Conservation (phyloP, 2,888 invertebrate species). For the Raillietiella orientalis region DNA sequence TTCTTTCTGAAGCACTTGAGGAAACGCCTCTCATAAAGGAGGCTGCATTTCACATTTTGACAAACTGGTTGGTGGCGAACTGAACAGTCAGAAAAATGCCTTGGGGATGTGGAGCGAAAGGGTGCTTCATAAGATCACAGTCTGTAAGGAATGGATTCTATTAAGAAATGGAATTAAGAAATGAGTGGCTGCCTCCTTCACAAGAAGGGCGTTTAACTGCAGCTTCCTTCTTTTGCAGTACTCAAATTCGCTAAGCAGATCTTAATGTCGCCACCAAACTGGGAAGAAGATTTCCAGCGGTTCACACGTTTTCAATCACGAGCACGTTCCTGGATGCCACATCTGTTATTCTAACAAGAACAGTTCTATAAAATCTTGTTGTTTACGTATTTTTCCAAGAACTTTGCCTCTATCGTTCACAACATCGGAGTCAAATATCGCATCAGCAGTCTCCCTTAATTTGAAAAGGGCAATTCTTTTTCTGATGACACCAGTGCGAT, state of each 20-base stretch:
- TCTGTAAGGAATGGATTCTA: constrained; percentile 30
- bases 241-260: constrained; percentile 15
- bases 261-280: constrained; percentile 48
- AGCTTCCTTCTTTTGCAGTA: constrained; percentile 9
- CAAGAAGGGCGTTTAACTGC: constrained; percentile 31
- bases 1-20: constrained; percentile 33
- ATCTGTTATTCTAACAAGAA: constrained; percentile 33
- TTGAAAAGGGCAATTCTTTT: constrained; percentile 65
- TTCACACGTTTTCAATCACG: constrained; percentile 19
- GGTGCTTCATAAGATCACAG: constrained; percentile 49
- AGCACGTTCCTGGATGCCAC: constrained; percentile 24
- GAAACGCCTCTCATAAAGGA: constrained; percentile 38
- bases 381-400: constrained; percentile 31
- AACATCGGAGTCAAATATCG: constrained; percentile 11
- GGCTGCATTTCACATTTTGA: constrained; percentile 34
- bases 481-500: constrained; percentile 80
- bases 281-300: constrained; percentile 29
- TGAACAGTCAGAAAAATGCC: constrained; percentile 35
- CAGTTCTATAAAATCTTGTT: constrained; percentile 25
- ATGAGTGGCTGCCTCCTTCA: constrained; percentile 33
- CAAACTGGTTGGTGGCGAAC: constrained; percentile 34
- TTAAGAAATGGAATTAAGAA: constrained; percentile 31
- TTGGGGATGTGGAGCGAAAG: constrained; percentile 29
- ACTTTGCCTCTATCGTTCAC: constrained; percentile 13
- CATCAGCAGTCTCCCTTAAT: constrained; percentile 15